phyloP scores from a whole-genome alignment of 2,797 vertebrate species.

The Chromis chromis region DNA sequence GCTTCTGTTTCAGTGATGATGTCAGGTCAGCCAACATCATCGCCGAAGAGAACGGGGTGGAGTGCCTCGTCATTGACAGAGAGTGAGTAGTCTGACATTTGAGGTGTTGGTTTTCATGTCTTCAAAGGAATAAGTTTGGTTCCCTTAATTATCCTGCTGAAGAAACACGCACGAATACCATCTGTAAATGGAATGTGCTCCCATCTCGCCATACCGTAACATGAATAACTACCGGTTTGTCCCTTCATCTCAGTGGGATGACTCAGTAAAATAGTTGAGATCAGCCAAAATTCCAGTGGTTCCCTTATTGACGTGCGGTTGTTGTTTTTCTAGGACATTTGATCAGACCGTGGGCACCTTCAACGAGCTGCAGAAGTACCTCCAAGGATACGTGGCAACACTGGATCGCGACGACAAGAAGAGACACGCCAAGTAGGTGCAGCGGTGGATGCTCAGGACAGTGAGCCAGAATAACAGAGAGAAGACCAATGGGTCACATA shows the following conservation, averaged over 20 bases:
- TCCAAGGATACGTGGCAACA: slow-evolving; percentile 92
- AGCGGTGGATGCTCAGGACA: fast-evolving
- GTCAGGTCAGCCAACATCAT: slow-evolving; percentile 94
- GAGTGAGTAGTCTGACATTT: slow-evolving; percentile 86
- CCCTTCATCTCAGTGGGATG: slow-evolving; percentile 1
- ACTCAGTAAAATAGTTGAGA: not conserved
- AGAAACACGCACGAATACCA: not conserved
- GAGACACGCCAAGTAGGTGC: slow-evolving; percentile 90
- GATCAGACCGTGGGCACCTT: slow-evolving; percentile 95
- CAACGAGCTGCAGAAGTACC: slow-evolving; percentile 92
- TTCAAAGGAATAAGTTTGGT: not conserved
- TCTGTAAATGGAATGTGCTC: not conserved
- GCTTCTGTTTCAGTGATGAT: slow-evolving; percentile 86
- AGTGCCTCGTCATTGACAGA: slow-evolving; percentile 93
- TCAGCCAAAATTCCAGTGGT: slow-evolving; percentile 30
- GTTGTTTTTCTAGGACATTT: slow-evolving; percentile 87
- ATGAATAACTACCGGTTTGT: no score
- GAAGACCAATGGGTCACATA: no score
- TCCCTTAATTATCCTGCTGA: not conserved
- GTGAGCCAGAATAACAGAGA: fast-evolving
- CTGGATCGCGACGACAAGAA: slow-evolving; percentile 90
- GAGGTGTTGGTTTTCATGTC: not conserved
- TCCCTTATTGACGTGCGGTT: not conserved
- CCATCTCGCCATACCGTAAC: not conserved
- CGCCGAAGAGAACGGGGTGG: slow-evolving; percentile 91